Evolutionary conservation across 1,140 invertebrate species (phyloP).

Genomic region (Lucilia cuprina): DNA sequence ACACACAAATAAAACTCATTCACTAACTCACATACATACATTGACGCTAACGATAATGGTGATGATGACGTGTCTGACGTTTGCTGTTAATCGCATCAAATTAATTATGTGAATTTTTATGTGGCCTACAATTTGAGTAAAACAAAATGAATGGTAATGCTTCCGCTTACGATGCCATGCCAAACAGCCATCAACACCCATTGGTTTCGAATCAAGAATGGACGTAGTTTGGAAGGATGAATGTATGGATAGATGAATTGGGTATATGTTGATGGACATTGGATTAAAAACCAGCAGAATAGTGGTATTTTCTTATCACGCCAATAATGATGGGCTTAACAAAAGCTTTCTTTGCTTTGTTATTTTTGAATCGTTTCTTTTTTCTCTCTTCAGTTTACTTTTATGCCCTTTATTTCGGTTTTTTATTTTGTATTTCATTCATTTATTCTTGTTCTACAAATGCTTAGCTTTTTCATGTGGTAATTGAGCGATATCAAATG

Average conservation of each 20-base stretch:
- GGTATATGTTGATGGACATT: neutral
- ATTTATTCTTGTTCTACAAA: neutral
- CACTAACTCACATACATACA: neutral
- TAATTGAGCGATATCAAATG: constrained; percentile 15
- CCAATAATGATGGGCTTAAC: constrained; percentile 6
- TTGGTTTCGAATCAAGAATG: neutral
- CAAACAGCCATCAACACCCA: neutral
- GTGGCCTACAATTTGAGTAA: constrained; percentile 8
- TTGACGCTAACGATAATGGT: constrained; percentile 6
- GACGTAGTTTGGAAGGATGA: neutral
- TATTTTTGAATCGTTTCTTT: neutral
- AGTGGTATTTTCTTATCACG: constrained; percentile 10
- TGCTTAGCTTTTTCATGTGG: constrained; percentile 10
- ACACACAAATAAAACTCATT: neutral
- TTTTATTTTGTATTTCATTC: neutral
- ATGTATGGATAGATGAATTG: neutral
- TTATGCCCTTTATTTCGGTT: neutral
- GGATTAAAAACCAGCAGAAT: constrained; percentile 4
- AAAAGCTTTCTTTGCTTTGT: neutral
- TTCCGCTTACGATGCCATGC: neutral
- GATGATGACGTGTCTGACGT: constrained; percentile 13
- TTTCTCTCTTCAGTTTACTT: neutral
- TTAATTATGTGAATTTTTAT: constrained; percentile 30
- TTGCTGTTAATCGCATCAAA: constrained; percentile 29
- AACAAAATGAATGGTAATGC: neutral